A percentile compares a stretch with the other conserved stretches of the same genome.
phyloP scores from a whole-genome alignment of 2,113 vertebrate genomes.

The Micronycteris hirsuta region DNA sequence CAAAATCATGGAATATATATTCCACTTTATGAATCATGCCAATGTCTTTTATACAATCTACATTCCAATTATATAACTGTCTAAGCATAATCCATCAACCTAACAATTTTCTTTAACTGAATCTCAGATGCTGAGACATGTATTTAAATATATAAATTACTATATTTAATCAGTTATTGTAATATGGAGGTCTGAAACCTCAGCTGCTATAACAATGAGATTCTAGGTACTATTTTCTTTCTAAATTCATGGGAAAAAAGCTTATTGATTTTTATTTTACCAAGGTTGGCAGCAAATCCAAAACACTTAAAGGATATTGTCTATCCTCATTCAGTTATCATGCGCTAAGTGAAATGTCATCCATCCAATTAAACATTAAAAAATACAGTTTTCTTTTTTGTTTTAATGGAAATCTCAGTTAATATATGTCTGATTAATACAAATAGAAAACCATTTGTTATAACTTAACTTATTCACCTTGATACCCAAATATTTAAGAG shows the following conservation, averaged over 20 bases:
- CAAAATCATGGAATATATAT: not conserved
- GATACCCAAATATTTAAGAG: not conserved
- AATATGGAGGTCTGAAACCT: not conserved
- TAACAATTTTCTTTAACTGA: constrained; percentile 31
- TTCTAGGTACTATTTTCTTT: not conserved
- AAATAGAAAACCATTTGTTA: constrained; percentile 15
- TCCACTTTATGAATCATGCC: not conserved
- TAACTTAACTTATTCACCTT: not conserved
- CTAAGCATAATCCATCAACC: constrained; percentile 26
- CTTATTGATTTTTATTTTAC: not conserved
- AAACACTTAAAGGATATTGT: not conserved
- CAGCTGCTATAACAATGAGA: not conserved
- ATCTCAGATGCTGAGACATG: not conserved
- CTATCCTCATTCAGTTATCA: not conserved
- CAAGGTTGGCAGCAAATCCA: not conserved
- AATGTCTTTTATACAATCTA: not conserved
- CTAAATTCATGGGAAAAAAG: not conserved
- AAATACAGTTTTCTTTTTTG: not conserved
- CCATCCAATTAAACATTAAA: not conserved
- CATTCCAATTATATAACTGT: not conserved
- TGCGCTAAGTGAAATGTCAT: not conserved
- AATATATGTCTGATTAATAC: not conserved
- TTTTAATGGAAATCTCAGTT: not conserved
- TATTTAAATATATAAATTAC: constrained; percentile 25
- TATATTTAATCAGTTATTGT: constrained; percentile 1